Percentiles rank a stretch among this genome's conserved stretches.
Evolutionary conservation across 2,797 vertebrate genomes (phyloP).

Genomic region (Antrozous pallidus): DNA sequence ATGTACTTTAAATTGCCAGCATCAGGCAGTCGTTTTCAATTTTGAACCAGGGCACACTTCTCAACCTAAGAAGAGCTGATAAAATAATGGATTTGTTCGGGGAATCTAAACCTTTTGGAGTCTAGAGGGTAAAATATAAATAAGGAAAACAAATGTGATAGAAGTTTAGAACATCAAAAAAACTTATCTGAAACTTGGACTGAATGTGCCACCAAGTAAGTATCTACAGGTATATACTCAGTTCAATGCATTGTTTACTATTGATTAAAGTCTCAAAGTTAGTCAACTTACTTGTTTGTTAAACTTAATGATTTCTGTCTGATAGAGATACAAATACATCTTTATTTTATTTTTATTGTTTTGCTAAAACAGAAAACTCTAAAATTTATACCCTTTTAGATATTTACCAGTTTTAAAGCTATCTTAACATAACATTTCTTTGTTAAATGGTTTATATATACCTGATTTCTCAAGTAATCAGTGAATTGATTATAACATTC

Average conservation of each 20-base stretch:
- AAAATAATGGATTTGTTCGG: background rate
- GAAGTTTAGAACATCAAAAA: background rate
- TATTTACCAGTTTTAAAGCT: background rate
- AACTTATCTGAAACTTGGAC: background rate
- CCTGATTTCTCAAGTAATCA: background rate
- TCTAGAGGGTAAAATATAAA: background rate
- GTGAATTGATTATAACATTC: background rate
- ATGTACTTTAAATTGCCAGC: background rate
- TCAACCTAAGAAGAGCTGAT: background rate
- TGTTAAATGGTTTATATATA: background rate
- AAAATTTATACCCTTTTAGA: background rate
- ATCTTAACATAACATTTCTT: background rate
- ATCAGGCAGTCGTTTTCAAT: constrained; percentile 20
- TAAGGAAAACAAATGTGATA: background rate
- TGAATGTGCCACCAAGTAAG: background rate
- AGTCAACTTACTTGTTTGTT: background rate
- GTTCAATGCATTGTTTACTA: background rate
- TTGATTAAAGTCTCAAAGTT: background rate
- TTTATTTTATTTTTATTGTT: background rate
- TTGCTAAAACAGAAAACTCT: background rate
- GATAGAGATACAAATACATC: background rate
- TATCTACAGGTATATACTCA: background rate
- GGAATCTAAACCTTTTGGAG: background rate
- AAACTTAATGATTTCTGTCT: background rate
- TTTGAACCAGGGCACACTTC: background rate